Base-by-base conservation (phyloP, 2,888 invertebrate species). In the Pyrrhosoma nymphula region DNA sequence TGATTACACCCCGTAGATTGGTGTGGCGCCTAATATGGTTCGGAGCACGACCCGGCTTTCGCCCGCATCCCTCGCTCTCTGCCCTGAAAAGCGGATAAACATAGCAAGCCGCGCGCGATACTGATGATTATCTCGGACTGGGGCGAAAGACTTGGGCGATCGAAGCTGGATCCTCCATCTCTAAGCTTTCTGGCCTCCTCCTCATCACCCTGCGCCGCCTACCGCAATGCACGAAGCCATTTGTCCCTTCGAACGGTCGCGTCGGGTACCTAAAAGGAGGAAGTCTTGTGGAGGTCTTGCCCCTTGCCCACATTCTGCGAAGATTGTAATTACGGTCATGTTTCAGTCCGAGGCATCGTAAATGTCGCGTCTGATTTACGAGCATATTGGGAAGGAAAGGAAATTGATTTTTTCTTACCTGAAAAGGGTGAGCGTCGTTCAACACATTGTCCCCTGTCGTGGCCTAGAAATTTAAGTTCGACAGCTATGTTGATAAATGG, bases 1-100 rank as follows among this genome's bases (percentile, higher is more conserved):
- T 91, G 63, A 93, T 93, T 93, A 69, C 69, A 69, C 39, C 63
- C 47, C 55, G 47, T 47, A 82, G 93, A 93, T 93, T 93, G 69
- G 93, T 93, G 82, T 55, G 93, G 69, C 93, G 69, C 69, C 93
- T 39, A 39, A 63, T 91, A 82, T 82, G 82, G 82, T 82, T 18
- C 3, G 82, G 30, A 82, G 82, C 82, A 82, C n/a, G 82, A 82
- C 82, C 82, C 82, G 35, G 35, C 82, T 82, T 30, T 30, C 82
- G 30, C 30, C 82, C 16, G 30, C 82, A 82, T 82, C 35, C 16
- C 82, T 82, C 82, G 82, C 82, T 82, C 82, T 82, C 82, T 82
- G 82, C 82, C 82, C 82, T 82, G 14, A 16, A 35, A 82, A 30
- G 82, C 82, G 82, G 82, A 82, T 82, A 82, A 82, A 82, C 82